Evolutionary conservation across 2,888 invertebrate species (phyloP), one percentile per base, ranked within the genome.

Genomic region (Lumbricus terrestris): DNA sequence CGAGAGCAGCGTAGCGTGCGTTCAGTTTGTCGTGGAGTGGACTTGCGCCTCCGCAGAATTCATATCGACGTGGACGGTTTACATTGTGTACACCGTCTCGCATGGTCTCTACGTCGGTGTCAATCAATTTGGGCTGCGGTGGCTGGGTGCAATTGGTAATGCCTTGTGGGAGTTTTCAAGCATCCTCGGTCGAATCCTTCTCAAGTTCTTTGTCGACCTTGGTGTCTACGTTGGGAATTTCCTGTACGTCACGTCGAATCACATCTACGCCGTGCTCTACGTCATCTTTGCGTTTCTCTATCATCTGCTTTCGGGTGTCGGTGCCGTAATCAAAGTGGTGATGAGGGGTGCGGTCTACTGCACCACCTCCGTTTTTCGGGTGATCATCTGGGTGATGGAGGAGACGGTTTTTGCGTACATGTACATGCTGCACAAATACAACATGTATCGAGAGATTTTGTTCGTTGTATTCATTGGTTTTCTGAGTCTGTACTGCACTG

Each of bases 381-480:
- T 38, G 37, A 91, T 92, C 33, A 91, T 92, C 42, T 92, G 88
- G 89, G 35, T 92, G 29, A 69, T 92, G 85, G 91, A 92, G 47
- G 91, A 92, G 89, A 88, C 88, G 15, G 35, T 92, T 16, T 40
- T 91, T n/a, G 92, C 91, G 3, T 92, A 92, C 88, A 54, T 89
- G 88, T 92, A 89, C 91, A 91, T 91, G 91, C 90, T 92, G 47
- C 89, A 92, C 37, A 91, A 92, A 89, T 92, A 92, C 90, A 92
- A 92, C 89, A 91, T 91, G 90, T 92, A 92, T 90, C 88, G 92
- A n/a, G 92, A 92, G 88, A 88, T 91, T 16, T 89, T 92, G 23
- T 92, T 92, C 82, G 38, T 92, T 29, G 88, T 88, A 29, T 92
- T 92, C 88, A 54, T 92, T 15, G 90, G 88, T 16, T 88, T 92